Evolutionary conservation across 2,113 vertebrate genomes (phyloP).

Genomic region (Chaenocephalus aceratus): DNA sequence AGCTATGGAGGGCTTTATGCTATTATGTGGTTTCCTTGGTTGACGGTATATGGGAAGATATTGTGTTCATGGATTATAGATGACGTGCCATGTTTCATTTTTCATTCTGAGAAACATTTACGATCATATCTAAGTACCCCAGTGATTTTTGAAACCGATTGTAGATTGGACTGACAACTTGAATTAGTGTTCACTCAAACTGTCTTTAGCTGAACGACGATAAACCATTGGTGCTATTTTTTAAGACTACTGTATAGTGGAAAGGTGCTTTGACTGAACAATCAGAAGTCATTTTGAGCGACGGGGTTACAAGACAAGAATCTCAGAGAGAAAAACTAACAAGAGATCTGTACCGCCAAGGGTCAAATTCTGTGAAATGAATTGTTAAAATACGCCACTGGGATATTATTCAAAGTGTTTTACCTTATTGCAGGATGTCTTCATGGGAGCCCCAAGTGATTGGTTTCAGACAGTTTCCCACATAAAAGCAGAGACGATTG

Average conservation of each 20-base stretch:
- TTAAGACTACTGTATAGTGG: not conserved
- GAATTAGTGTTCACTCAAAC: not conserved
- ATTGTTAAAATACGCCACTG: not conserved
- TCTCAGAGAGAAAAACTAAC: not conserved
- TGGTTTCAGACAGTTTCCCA: not conserved
- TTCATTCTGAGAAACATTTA: not conserved
- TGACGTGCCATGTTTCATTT: not conserved
- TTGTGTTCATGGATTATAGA: not conserved
- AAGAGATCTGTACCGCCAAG: not conserved
- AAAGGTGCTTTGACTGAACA: not conserved
- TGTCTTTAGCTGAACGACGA: not conserved
- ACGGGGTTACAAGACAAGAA: not conserved
- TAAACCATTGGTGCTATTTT: not conserved
- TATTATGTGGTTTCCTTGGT: not conserved
- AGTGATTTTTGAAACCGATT: not conserved
- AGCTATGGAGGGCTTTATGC: not conserved
- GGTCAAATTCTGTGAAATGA: not conserved
- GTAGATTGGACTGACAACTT: not conserved
- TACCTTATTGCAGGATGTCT: not conserved
- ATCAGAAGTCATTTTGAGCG: not conserved
- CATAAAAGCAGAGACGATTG: slow-evolving; percentile 3
- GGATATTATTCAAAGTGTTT: not conserved
- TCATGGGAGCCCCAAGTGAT: not conserved
- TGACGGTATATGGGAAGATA: not conserved
- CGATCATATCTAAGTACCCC: not conserved